Base-by-base conservation (phyloP, 2,888 invertebrate genomes). In the Andrena camellia region DNA sequence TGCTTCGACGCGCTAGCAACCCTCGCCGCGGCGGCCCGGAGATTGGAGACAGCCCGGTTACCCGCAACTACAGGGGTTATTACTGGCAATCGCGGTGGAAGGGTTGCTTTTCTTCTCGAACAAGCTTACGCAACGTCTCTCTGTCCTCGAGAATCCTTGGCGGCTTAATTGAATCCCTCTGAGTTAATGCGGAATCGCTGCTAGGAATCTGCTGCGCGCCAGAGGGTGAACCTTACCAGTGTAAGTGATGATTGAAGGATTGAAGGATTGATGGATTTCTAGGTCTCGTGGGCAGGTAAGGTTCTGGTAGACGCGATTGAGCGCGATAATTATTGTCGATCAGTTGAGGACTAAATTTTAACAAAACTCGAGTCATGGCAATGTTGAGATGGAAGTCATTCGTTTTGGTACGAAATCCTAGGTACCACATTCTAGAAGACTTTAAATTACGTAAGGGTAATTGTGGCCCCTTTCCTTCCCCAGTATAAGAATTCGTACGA, bases 41-140 rank as follows among this genome's bases (percentile, higher is more conserved):
- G 54, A 52, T 62, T 26, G 48, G 75, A 75, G 70, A 67, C 67
- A 33, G 54, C 13, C 31, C 68, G 82, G 82, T 83, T 76, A 76
- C 60, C 83, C 76, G 68, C 83, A 50, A 77, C 81, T 68, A 68
- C 77, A 59, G 64, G 29, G 69, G 69, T 83, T 82, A 77, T 83
- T 83, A 83, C 60, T 33, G 68, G 17, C 52, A 72, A 83, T 69
- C 83, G 17, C 42, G 26, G 54, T 52, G 50, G 72, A 81, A 69
- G 71, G 70, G 76, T 76, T 64, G 57, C 63, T n/a, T 54, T 73
- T 63, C 50, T 52, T 48, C 54, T 52, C 52, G n/a, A 42, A 33
- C n/a, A 6, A 8, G 20, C 10, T 23, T 8, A 7, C 48, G 50
- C 17, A 4, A 5, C 26, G n/a, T n/a, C 52, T 52, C 60, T 60